A percentile compares a stretch with the other conserved stretches of the same genome.
Evolutionary conservation across 2,797 vertebrate species (phyloP).

Genomic region (Coracias cyanogaster): DNA sequence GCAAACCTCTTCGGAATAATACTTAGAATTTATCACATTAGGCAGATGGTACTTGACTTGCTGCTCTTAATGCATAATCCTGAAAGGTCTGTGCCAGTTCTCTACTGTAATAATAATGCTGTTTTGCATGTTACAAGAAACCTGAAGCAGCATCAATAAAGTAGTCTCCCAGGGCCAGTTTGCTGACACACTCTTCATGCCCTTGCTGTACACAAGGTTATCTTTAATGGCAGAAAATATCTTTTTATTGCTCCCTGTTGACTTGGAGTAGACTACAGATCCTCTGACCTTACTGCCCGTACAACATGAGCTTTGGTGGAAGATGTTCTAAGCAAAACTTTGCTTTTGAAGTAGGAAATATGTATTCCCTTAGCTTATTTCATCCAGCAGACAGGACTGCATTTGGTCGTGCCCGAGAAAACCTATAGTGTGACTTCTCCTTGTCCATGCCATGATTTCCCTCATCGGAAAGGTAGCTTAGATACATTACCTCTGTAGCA

Average conservation of each 20-base stretch:
- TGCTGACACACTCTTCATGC: not conserved
- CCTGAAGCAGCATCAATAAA: slow-evolving; percentile 26
- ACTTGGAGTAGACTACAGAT: not conserved
- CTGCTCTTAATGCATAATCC: slow-evolving; percentile 12
- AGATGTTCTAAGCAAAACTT: not conserved
- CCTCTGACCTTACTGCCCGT: not conserved
- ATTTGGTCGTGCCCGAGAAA: not conserved
- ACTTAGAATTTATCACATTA: not conserved
- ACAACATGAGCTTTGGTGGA: slow-evolving; percentile 9
- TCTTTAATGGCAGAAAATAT: slow-evolving; percentile 24
- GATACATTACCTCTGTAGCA: not conserved
- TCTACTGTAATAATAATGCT: not conserved
- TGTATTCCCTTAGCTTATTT: not conserved
- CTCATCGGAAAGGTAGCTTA: not conserved
- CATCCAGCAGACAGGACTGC: not conserved
- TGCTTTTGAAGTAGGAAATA: not conserved
- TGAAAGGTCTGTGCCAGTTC: slow-evolving; percentile 29
- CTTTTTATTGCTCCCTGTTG: slow-evolving; percentile 41
- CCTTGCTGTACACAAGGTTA: slow-evolving; percentile 9
- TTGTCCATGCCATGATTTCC: not conserved
- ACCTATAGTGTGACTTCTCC: not conserved
- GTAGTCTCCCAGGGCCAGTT: not conserved
- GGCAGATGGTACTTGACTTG: slow-evolving; percentile 39
- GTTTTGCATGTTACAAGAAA: slow-evolving; percentile 15
- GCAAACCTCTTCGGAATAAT: slow-evolving; percentile 14